These are phyloP conservation scores for Cuniculus paca DNA, from an alignment of 2,797 vertebrate species.

Conservation along the genomic window DNA sequence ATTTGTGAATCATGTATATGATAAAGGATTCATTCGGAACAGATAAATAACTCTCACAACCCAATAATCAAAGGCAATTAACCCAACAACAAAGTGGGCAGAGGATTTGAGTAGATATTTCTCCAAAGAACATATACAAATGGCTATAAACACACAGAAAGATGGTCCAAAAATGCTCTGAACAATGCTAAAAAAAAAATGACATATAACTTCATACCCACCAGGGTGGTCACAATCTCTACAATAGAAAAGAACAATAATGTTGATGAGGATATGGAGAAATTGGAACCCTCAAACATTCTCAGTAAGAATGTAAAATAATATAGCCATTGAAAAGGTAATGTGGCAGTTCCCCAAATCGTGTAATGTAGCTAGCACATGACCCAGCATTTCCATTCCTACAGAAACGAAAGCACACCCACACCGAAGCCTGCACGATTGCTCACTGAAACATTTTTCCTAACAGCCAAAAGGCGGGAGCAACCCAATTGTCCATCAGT, in stretches of 20 bases:
- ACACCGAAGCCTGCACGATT: not conserved
- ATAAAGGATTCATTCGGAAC: not conserved
- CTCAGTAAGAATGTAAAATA: not conserved
- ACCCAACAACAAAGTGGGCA: not conserved
- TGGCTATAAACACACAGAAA: not conserved
- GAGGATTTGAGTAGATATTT: slow-evolving; percentile 34
- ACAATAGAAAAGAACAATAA: not conserved
- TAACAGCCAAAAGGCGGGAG: not conserved
- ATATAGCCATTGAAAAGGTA: not conserved
- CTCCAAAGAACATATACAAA: slow-evolving; percentile 7
- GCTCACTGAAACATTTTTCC: not conserved
- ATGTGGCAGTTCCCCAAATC: not conserved
- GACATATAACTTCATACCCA: not conserved
- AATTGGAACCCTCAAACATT: not conserved
- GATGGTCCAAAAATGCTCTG: not conserved
- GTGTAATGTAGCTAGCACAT: not conserved
- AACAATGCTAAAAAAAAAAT: not conserved
- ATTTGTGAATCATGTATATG: not conserved
- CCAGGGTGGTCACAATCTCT: not conserved
- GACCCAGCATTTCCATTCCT: not conserved
- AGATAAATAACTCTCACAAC: not conserved
- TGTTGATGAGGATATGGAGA: not conserved
- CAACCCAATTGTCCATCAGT: not conserved
- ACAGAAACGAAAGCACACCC: not conserved
- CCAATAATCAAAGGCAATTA: slow-evolving; percentile 22